These are phyloP conservation scores for Ascidia mentula DNA, from an alignment of 23 tunicate genomes.

Conservation along the genomic window DNA sequence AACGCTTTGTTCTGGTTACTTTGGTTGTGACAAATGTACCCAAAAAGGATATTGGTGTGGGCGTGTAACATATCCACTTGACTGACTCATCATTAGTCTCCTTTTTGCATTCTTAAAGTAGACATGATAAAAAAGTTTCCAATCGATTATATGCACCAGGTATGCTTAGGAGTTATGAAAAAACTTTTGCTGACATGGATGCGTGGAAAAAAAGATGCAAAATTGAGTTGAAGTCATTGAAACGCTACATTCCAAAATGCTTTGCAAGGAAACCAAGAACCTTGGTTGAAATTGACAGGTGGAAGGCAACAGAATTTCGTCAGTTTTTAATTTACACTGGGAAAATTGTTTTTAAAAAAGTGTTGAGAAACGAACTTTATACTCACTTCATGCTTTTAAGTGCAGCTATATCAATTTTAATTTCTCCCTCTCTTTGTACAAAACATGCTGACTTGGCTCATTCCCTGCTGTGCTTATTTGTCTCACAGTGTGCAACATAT, in stretches of 20 bases:
- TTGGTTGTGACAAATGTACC: conserved; percentile 41
- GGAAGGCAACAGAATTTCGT: conserved; percentile 61
- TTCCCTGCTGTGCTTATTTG: neutral
- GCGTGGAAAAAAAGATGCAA: conserved; percentile 24
- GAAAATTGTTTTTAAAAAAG: conserved; percentile 27
- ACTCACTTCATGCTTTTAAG: conserved; percentile 29
- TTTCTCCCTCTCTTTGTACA: neutral
- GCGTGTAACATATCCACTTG: conserved; percentile 17
- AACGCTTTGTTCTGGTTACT: conserved; percentile 45
- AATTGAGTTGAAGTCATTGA: neutral
- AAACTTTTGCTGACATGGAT: conserved; percentile 37
- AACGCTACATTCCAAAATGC: conserved; percentile 21
- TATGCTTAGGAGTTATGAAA: conserved; percentile 45
- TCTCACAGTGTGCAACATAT: neutral
- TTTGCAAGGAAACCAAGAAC: conserved; percentile 44
- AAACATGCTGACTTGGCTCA: neutral
- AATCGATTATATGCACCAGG: conserved; percentile 47
- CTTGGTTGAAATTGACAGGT: conserved; percentile 35
- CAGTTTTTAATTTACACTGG: conserved; percentile 52
- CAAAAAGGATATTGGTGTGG: conserved; percentile 39
- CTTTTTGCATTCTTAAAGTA: conserved; percentile 21
- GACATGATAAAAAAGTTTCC: conserved; percentile 33
- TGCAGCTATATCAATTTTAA: conserved; percentile 10
- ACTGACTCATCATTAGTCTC: conserved; percentile 22
- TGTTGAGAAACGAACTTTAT: conserved; percentile 9